A percentile compares a stretch with the other conserved stretches of the same genome.
phyloP scores from a whole-genome alignment of 2,797 vertebrate genomes.

The Xiphophorus birchmanni region DNA sequence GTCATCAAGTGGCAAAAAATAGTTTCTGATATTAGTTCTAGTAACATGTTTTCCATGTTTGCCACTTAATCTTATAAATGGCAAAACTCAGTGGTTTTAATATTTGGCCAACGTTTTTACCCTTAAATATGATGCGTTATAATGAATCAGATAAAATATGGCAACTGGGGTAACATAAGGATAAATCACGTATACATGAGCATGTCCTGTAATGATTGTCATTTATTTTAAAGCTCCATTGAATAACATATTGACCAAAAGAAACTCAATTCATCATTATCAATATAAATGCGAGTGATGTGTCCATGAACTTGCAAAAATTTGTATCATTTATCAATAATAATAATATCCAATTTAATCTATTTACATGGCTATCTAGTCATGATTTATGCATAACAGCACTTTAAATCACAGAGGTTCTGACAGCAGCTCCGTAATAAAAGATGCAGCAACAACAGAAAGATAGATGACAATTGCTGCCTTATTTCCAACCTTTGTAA shows the following conservation, averaged over 20 bases:
- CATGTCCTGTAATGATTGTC: background rate
- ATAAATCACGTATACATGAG: background rate
- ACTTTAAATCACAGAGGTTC: conserved; percentile 23
- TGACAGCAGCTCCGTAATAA: conserved; percentile 35
- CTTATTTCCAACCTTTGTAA: conserved; percentile 2
- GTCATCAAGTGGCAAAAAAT: background rate
- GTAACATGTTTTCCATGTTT: background rate
- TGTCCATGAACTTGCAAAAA: conserved; percentile 1
- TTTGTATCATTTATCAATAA: conserved; percentile 11
- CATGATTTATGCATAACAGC: conserved; percentile 18
- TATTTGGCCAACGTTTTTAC: background rate
- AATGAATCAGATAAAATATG: background rate
- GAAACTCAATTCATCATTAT: background rate
- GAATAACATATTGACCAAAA: background rate
- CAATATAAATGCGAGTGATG: background rate
- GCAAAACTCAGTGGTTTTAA: background rate
- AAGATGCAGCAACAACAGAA: conserved; percentile 20
- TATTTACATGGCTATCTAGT: background rate
- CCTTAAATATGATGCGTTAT: background rate
- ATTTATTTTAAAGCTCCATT: background rate
- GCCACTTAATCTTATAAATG: background rate
- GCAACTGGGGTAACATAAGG: background rate
- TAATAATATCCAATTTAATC: conserved; percentile 5
- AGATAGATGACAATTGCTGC: conserved; percentile 10
- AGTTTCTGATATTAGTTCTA: background rate